Percentiles rank a stretch among this genome's conserved stretches.
These are phyloP conservation scores for Microctonus hyperodae DNA, from an alignment of 2,888 invertebrate genomes.

Conservation along the genomic window DNA sequence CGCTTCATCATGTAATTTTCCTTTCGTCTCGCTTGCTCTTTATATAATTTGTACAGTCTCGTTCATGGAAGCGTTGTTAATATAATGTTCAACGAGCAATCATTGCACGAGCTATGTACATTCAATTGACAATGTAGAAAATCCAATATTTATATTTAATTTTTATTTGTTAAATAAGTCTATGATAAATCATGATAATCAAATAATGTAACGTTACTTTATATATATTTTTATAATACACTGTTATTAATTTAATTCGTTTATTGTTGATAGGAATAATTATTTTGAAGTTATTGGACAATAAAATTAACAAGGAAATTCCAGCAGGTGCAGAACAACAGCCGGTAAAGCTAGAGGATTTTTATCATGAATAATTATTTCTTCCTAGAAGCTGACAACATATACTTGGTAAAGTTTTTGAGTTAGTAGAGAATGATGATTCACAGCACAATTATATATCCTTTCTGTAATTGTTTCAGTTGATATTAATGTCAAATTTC, in stretches of 20 bases:
- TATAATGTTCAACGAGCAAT: not conserved
- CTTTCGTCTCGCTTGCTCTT: not conserved
- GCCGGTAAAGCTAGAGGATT: slow-evolving; percentile 1
- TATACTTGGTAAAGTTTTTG: slow-evolving; percentile 40
- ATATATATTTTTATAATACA: no score
- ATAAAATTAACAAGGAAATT: slow-evolving; percentile 28
- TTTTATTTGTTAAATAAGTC: no score
- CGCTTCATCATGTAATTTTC: no score
- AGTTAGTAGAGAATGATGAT: slow-evolving; percentile 48
- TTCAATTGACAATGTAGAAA: slow-evolving; percentile 24
- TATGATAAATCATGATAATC: no score
- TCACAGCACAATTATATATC: slow-evolving; percentile 41
- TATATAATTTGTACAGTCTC: not conserved
- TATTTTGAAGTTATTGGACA: not conserved
- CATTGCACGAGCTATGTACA: not conserved
- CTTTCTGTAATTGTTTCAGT: not conserved
- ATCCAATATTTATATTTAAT: no score
- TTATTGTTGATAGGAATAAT: no score
- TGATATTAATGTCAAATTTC: not conserved
- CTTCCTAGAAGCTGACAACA: slow-evolving; percentile 47
- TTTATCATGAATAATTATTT: slow-evolving; percentile 19
- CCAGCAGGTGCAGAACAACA: slow-evolving; percentile 30
- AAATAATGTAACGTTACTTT: no score
- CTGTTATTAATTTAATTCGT: no score
- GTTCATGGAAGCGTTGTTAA: slow-evolving; percentile 18